phyloP scores from a whole-genome alignment of 2,888 invertebrate genomes.

The Andrena praecox region DNA sequence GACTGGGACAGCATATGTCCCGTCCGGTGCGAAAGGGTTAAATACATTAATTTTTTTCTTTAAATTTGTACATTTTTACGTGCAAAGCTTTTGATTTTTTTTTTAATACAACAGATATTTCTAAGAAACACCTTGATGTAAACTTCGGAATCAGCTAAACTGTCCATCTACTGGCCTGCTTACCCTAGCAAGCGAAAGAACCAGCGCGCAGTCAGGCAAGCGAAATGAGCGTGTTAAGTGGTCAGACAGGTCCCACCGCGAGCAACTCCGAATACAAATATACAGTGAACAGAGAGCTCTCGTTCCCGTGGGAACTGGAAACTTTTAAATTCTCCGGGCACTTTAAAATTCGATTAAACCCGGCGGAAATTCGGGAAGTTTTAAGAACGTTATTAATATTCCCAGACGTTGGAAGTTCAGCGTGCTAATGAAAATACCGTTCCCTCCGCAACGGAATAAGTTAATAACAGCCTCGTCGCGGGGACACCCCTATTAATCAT shows the following conservation, averaged over 20 bases:
- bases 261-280: conserved; percentile 14
- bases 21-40: too few relatives aligned
- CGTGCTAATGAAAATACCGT: background rate
- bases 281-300: conserved; percentile 1
- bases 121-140: too few relatives aligned
- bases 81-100: too few relatives aligned
- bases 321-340: conserved; percentile 22
- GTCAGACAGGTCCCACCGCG: background rate
- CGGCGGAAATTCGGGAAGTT: conserved; percentile 1
- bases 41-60: too few relatives aligned
- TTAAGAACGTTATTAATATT: conserved; percentile 38
- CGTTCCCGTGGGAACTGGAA: background rate
- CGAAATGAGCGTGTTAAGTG: conserved; percentile 12
- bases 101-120: too few relatives aligned
- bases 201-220: conserved; percentile 11
- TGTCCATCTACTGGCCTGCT: too few relatives aligned
- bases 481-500: background rate
- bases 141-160: too few relatives aligned
- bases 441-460: background rate
- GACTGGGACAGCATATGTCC: too few relatives aligned
- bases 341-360: conserved; percentile 48
- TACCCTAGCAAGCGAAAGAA: conserved; percentile 8
- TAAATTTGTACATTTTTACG: too few relatives aligned
- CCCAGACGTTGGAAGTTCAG: background rate
- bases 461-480: background rate